A percentile compares a stretch with the other conserved stretches of the same genome.
These are phyloP conservation scores for Uria lomvia DNA, from an alignment of 2,113 vertebrate species.

Conservation along the genomic window DNA sequence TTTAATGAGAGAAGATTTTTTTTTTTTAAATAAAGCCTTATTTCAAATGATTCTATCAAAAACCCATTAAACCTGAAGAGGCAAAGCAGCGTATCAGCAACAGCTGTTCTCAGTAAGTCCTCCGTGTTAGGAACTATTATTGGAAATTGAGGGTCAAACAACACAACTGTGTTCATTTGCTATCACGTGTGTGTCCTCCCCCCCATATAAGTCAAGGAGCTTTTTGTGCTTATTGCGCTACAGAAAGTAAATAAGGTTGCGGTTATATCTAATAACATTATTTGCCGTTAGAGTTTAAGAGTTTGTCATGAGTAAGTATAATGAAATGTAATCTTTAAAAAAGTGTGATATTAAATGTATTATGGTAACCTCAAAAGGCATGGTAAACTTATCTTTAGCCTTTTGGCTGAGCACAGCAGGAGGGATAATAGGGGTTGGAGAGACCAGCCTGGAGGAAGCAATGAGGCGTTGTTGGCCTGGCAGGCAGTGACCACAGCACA, in stretches of 20 bases:
- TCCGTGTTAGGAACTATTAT: background rate
- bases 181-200: background rate
- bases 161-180: background rate
- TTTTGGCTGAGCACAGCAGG: background rate
- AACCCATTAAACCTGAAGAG: background rate
- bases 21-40: background rate
- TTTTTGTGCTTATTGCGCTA: background rate
- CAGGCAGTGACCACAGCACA: background rate
- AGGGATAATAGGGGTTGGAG: background rate
- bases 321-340: background rate
- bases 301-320: background rate
- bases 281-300: background rate
- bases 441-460: background rate
- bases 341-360: accelerated
- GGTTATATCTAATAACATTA: background rate
- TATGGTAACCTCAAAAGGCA: background rate
- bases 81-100: background rate
- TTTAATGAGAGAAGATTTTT: background rate
- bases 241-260: background rate
- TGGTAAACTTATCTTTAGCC: background rate
- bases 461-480: background rate
- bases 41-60: background rate
- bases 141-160: constrained; percentile 21
- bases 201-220: background rate
- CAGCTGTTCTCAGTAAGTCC: constrained; percentile 1